Evolutionary conservation across 2,113 vertebrate genomes (phyloP).

Genomic region (Pampusana beccarii): DNA sequence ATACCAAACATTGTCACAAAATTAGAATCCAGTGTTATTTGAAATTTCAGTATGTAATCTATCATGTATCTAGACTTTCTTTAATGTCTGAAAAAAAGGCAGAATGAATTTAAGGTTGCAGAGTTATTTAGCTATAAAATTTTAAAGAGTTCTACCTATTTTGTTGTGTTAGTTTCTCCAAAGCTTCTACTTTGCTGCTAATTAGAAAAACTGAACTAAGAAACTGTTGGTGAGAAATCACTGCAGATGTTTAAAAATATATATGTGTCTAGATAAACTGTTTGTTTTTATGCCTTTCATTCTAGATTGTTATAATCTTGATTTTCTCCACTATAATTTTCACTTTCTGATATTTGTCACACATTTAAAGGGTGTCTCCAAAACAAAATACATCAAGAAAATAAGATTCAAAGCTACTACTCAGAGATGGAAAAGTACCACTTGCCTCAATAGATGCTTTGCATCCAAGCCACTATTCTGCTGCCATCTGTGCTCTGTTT

Average conservation of each 20-base stretch:
- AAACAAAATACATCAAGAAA: neutral
- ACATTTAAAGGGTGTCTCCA: neutral
- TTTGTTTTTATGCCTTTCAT: neutral
- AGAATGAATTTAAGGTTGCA: neutral
- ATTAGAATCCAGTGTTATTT: neutral
- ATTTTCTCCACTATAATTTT: neutral
- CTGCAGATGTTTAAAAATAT: neutral
- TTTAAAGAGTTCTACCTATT: neutral
- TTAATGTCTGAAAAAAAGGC: neutral
- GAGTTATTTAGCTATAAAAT: neutral
- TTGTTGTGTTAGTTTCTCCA: neutral
- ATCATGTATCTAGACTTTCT: neutral
- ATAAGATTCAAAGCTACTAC: neutral
- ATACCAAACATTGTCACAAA: neutral
- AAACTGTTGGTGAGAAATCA: neutral
- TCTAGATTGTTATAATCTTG: neutral
- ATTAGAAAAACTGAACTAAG: neutral
- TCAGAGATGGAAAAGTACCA: neutral
- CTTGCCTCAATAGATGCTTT: neutral
- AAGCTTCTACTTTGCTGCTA: neutral
- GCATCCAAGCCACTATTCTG: constrained; percentile 14
- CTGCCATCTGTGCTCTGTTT: constrained; percentile 30
- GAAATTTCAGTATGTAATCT: neutral
- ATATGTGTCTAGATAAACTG: neutral
- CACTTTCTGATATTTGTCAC: neutral